A percentile compares a stretch with the other conserved stretches of the same genome.
Evolutionary conservation across 2,888 invertebrate species (phyloP).

Genomic region (Cordilura impudica): DNA sequence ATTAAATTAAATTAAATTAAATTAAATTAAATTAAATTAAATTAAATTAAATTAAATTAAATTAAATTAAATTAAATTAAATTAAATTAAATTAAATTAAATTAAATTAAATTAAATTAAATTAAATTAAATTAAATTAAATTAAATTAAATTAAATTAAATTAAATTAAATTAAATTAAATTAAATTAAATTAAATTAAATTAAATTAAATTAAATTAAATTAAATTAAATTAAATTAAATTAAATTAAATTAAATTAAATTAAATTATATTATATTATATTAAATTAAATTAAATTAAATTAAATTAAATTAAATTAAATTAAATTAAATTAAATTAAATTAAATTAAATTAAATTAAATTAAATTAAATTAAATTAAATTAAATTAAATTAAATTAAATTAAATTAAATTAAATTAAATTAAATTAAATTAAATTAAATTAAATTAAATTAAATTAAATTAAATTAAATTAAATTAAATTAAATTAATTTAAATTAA

Average conservation of each 20-base stretch:
- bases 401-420: not conserved
- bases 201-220: not conserved
- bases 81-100: not conserved
- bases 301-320: not conserved
- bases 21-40: constrained; percentile 10
- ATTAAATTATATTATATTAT: not conserved
- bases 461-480: not conserved
- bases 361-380: not conserved
- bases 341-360: not conserved
- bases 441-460: not conserved
- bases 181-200: not conserved
- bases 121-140: not conserved
- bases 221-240: not conserved
- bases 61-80: constrained; percentile 12
- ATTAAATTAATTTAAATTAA: not conserved
- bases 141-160: not conserved
- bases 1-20: constrained; percentile 15
- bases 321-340: not conserved
- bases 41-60: constrained; percentile 12
- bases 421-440: not conserved
- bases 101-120: not conserved
- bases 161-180: not conserved
- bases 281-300: not conserved
- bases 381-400: not conserved
- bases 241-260: not conserved